phyloP scores from a whole-genome alignment of 1,140 invertebrate species.

The Zaprionus africanus region DNA sequence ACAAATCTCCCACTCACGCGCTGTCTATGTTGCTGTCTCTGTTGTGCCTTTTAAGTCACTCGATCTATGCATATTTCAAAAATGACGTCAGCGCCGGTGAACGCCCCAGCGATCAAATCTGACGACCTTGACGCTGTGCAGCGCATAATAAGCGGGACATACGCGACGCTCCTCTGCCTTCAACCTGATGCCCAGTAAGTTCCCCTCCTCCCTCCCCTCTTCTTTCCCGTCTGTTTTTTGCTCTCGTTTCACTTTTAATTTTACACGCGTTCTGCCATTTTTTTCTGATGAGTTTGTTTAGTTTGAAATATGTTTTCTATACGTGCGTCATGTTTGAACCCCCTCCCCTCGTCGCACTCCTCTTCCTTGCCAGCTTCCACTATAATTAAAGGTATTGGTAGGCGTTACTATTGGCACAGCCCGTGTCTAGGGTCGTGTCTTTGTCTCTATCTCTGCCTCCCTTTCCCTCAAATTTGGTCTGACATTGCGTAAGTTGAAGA shows the following conservation, averaged over 20 bases:
- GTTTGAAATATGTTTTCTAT: slow-evolving; percentile 83
- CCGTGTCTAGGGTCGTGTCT: not conserved
- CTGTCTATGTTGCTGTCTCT: not conserved
- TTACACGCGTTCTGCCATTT: slow-evolving; percentile 71
- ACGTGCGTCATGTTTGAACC: slow-evolving; percentile 76
- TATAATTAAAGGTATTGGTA: slow-evolving; percentile 82
- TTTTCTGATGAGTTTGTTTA: slow-evolving; percentile 79
- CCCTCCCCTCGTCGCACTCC: not conserved
- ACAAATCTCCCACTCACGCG: not conserved
- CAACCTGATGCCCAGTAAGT: slow-evolving; percentile 27
- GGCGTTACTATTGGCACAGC: slow-evolving; percentile 80
- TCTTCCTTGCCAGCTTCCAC: slow-evolving; percentile 5
- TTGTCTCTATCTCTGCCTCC: not conserved
- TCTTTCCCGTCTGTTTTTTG: slow-evolving; percentile 41
- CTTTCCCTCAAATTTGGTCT: slow-evolving; percentile 26
- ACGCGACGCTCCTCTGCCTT: slow-evolving; percentile 19
- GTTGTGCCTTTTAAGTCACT: not conserved
- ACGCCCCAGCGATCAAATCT: slow-evolving; percentile 58
- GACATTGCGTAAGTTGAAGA: slow-evolving; percentile 44
- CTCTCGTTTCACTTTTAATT: slow-evolving; percentile 79
- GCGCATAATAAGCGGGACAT: slow-evolving; percentile 47
- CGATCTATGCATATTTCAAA: slow-evolving; percentile 11
- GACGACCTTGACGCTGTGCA: slow-evolving; percentile 58
- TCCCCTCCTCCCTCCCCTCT: not conserved
- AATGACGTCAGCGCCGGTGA: slow-evolving; percentile 33